Evolutionary conservation across 2,113 vertebrate genomes (phyloP).

Genomic region (Catharus fuscescens): DNA sequence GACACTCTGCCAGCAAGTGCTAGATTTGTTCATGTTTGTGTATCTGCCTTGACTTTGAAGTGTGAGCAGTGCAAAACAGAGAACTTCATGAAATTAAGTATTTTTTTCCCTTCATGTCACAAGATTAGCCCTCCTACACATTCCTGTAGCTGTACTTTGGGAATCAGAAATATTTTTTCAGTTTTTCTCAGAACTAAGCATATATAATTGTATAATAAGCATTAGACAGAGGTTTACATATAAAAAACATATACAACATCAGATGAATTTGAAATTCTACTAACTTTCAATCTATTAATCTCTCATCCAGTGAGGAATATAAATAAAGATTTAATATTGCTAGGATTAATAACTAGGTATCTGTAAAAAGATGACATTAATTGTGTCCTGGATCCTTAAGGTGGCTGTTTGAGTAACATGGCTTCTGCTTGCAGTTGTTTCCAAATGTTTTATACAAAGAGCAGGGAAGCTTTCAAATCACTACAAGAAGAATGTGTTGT

Average conservation of each 20-base stretch:
- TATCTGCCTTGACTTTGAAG: conserved; percentile 3
- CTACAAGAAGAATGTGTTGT: background rate
- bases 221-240: background rate
- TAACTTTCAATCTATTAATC: conserved; percentile 12
- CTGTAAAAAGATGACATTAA: background rate
- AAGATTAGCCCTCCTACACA: conserved; percentile 52
- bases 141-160: conserved; percentile 44
- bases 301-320: background rate
- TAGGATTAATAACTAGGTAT: background rate
- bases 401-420: background rate
- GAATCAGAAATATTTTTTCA: conserved; percentile 62
- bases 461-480: background rate
- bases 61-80: background rate
- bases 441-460: background rate
- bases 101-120: conserved; percentile 28
- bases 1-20: background rate
- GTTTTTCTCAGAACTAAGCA: conserved; percentile 47
- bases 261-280: conserved; percentile 7
- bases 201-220: conserved; percentile 23
- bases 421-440: background rate
- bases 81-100: background rate
- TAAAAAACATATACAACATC: background rate
- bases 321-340: background rate
- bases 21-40: background rate
- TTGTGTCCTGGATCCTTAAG: background rate